These are phyloP conservation scores for Gryon sp. DNA, from an alignment of 1,140 invertebrate species.

Conservation along the genomic window DNA sequence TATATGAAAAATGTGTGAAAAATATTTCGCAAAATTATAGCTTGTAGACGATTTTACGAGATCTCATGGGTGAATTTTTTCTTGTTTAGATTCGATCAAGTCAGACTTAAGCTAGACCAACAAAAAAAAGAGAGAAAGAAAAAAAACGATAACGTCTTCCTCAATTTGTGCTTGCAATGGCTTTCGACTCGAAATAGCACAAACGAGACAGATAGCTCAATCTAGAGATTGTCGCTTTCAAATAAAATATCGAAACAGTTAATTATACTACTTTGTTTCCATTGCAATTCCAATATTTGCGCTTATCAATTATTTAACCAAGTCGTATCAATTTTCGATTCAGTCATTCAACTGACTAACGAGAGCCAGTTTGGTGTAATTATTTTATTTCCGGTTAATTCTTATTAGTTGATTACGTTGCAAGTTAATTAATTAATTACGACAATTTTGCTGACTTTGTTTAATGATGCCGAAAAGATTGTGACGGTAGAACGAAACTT, in stretches of 20 bases:
- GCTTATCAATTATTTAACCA: background rate
- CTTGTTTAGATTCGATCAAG: conserved; percentile 37
- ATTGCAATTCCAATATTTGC: conserved; percentile 9
- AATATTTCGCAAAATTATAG: conserved; percentile 43
- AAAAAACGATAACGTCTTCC: too few species aligned
- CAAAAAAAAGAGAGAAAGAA: too few species aligned
- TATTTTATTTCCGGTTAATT: background rate
- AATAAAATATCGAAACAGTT: conserved; percentile 12
- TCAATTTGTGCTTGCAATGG: conserved; percentile 37
- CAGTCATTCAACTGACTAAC: background rate
- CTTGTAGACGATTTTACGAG: conserved; percentile 4
- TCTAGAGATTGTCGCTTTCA: conserved; percentile 3
- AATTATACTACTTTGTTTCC: conserved; percentile 4
- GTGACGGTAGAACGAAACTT: conserved; percentile 13
- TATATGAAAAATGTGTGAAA: too few species aligned
- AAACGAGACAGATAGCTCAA: conserved; percentile 27
- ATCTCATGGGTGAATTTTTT: conserved; percentile 24
- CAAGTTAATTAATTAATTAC: conserved; percentile 15
- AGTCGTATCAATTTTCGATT: background rate
- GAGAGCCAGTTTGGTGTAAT: background rate
- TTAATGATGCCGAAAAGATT: background rate
- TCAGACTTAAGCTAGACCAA: conserved; percentile 18
- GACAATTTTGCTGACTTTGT: background rate
- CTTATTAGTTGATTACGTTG: background rate
- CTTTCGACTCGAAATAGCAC: conserved; percentile 10